Percentiles rank a stretch among this genome's conserved stretches.
Conservation (phyloP, 2,888 invertebrate species). For the Thysanoteuthis rhombus region DNA sequence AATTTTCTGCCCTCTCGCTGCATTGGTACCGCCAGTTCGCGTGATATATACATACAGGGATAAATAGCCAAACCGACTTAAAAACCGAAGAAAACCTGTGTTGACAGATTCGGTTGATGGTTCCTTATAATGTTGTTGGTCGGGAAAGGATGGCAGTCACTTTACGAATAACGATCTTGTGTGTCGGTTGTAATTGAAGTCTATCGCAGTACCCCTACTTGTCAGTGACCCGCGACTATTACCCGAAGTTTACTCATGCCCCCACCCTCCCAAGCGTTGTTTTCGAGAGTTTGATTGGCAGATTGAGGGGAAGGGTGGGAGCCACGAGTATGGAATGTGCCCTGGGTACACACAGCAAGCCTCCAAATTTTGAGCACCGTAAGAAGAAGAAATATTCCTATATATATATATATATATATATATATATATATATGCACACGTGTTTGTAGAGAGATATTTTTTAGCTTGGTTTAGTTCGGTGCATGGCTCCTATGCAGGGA, state of each 20-base stretch:
- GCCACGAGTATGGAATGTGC: background rate
- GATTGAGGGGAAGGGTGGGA: background rate
- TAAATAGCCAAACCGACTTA: no score
- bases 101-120: no score
- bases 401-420: background rate
- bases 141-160: background rate
- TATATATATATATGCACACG: no score
- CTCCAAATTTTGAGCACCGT: background rate
- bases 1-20: no score
- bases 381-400: background rate
- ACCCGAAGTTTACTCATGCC: background rate
- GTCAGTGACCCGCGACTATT: background rate
- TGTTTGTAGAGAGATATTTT: background rate
- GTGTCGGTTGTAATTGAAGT: background rate
- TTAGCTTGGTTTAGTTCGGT: background rate
- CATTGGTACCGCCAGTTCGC: no score
- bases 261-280: background rate
- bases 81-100: no score
- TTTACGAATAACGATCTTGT: background rate
- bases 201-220: background rate
- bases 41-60: no score
- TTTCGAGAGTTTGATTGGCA: constrained; percentile 12
- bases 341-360: constrained; percentile 1
- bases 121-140: no score
- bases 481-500: background rate